These are phyloP conservation scores for Drosophila buzzatii DNA, from an alignment of 2,888 invertebrate genomes.

Conservation along the genomic window DNA sequence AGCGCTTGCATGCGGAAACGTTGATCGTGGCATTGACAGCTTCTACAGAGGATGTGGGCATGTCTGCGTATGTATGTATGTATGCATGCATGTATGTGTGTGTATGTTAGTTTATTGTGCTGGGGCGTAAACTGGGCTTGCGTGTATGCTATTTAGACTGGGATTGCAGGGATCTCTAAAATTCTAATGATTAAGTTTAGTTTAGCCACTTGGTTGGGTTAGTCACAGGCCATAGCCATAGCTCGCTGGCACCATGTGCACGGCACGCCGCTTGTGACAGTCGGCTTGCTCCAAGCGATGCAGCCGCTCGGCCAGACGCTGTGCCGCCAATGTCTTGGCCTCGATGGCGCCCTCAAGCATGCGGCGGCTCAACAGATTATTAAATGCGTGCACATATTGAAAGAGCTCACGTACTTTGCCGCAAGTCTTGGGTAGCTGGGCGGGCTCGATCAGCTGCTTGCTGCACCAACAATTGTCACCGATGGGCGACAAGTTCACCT, in stretches of 20 bases:
- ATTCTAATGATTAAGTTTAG: conserved; percentile 1
- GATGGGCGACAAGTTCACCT: conserved; percentile 75
- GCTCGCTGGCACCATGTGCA: conserved; percentile 30
- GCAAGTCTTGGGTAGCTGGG: conserved; percentile 79
- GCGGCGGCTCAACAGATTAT: conserved; percentile 76
- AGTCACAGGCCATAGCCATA: conserved; percentile 48
- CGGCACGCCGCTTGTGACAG: conserved; percentile 55
- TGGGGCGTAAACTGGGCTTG: conserved; percentile 21
- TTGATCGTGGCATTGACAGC: conserved; percentile 4
- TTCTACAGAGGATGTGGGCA: conserved; percentile 25
- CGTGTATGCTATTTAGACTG: neutral
- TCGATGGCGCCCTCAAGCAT: conserved; percentile 73
- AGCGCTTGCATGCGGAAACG: conserved; percentile 53
- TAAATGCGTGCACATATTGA: conserved; percentile 75
- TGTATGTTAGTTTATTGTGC: conserved; percentile 2
- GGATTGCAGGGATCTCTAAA: neutral
- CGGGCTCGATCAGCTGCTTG: conserved; percentile 84
- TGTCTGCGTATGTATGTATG: neutral
- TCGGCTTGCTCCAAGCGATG: conserved; percentile 66
- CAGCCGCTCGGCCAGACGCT: conserved; percentile 73
- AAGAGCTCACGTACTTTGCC: conserved; percentile 82
- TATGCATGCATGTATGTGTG: conserved; percentile 5
- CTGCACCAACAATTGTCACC: conserved; percentile 84
- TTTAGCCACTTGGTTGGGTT: conserved; percentile 26
- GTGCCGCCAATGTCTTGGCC: conserved; percentile 67